A percentile compares a stretch with the other conserved stretches of the same genome.
Conservation (phyloP, 1,140 invertebrate species). For the Thrips palmi region DNA sequence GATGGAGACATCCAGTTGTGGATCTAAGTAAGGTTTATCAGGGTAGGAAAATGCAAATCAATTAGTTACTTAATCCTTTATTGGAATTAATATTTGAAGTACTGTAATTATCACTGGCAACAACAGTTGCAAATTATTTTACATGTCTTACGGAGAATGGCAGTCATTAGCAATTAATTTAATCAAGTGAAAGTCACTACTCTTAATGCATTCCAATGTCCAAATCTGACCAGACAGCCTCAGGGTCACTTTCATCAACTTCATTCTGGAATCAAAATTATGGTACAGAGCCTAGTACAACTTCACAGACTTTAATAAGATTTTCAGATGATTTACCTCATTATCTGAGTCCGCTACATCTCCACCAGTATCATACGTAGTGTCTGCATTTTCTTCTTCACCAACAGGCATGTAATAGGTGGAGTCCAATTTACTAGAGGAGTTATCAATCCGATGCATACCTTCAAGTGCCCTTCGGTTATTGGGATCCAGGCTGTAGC, state of each 20-base stretch:
- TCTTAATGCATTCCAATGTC: too few relatives aligned
- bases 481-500: slow-evolving; percentile 40
- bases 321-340: slow-evolving; percentile 14
- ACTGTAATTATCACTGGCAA: too few relatives aligned
- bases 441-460: slow-evolving; percentile 42
- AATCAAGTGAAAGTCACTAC: too few relatives aligned
- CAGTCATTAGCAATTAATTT: too few relatives aligned
- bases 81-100: too few relatives aligned
- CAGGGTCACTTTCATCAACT: slow-evolving; percentile 37
- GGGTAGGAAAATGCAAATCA: too few relatives aligned
- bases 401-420: slow-evolving; percentile 31
- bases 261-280: slow-evolving; percentile 20
- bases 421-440: slow-evolving; percentile 29
- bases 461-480: slow-evolving; percentile 49
- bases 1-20: too few relatives aligned
- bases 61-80: too few relatives aligned
- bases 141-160: too few relatives aligned
- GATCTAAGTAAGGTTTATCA: too few relatives aligned
- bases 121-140: too few relatives aligned
- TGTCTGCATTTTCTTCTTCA: slow-evolving; percentile 31
- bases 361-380: slow-evolving; percentile 33
- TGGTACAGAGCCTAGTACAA: background rate
- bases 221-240: slow-evolving; percentile 39
- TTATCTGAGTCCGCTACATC: slow-evolving; percentile 31
- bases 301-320: background rate